These are phyloP conservation scores for Plecotus auritus DNA, from an alignment of 2,113 vertebrate genomes.

Conservation along the genomic window DNA sequence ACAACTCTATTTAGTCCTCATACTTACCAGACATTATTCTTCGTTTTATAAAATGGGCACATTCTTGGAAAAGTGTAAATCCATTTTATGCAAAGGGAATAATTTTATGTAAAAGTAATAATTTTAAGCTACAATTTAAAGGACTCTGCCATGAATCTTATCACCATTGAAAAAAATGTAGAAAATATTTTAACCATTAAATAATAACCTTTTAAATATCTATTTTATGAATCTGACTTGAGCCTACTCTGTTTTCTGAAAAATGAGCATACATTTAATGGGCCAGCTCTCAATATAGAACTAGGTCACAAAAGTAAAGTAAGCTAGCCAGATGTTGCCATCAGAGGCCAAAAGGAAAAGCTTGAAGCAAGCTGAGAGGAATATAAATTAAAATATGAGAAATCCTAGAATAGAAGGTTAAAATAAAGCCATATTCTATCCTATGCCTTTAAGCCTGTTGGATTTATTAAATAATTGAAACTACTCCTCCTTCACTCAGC, in stretches of 20 bases:
- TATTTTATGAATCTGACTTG: constrained; percentile 13
- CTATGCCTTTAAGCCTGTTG: not conserved
- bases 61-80: constrained; percentile 18
- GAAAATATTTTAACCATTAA: not conserved
- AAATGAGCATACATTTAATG: not conserved
- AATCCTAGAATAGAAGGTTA: not conserved
- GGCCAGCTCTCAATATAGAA: not conserved
- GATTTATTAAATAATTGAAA: not conserved
- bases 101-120: constrained; percentile 18
- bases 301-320: constrained; percentile 46
- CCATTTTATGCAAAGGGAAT: not conserved
- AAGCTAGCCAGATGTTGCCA: not conserved
- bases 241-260: not conserved
- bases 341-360: not conserved
- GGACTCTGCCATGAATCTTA: not conserved
- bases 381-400: constrained; percentile 16
- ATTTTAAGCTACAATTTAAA: constrained; percentile 26
- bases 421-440: not conserved
- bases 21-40: not conserved
- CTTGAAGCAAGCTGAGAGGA: not conserved
- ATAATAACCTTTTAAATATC: constrained; percentile 17
- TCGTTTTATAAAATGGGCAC: not conserved
- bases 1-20: not conserved
- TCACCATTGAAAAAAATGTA: not conserved
- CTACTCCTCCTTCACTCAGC: constrained; percentile 69